A percentile compares a stretch with the other conserved stretches of the same genome.
phyloP scores from a whole-genome alignment of 2,888 invertebrate species.

The Eumerus sabulonum region DNA sequence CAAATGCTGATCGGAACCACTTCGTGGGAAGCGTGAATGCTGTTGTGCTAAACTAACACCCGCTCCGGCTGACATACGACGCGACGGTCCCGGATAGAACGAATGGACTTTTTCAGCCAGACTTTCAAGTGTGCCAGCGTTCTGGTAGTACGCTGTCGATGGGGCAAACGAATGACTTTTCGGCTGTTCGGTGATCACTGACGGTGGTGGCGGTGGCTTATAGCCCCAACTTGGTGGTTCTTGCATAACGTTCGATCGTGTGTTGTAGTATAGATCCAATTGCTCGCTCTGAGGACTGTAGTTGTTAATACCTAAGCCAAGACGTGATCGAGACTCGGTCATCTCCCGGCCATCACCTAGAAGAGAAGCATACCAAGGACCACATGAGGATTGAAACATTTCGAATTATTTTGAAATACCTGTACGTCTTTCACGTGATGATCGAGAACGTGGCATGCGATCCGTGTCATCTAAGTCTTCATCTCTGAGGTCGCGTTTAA shows the following conservation, averaged over 20 bases:
- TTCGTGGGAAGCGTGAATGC: slow-evolving; percentile 85
- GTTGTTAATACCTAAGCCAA: slow-evolving; percentile 85
- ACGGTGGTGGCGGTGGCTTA: slow-evolving; percentile 83
- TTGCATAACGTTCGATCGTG: slow-evolving; percentile 81
- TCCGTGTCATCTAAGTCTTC: slow-evolving; percentile 86
- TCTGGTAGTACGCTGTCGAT: slow-evolving; percentile 88
- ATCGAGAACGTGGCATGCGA: slow-evolving; percentile 79
- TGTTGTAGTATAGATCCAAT: slow-evolving; percentile 90
- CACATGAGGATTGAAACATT: slow-evolving; percentile 75
- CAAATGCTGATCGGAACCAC: slow-evolving; percentile 94
- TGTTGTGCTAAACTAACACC: slow-evolving; percentile 76
- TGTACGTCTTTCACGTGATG: slow-evolving; percentile 80
- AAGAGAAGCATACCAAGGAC: slow-evolving; percentile 72
- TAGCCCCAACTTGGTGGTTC: slow-evolving; percentile 79
- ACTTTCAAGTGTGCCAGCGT: slow-evolving; percentile 89
- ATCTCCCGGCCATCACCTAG: slow-evolving; percentile 90
- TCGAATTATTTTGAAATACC: slow-evolving; percentile 76
- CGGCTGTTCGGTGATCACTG: slow-evolving; percentile 94
- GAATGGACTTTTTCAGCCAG: slow-evolving; percentile 95
- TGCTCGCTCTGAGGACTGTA: slow-evolving; percentile 84
- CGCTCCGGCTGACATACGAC: slow-evolving; percentile 85
- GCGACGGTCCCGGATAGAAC: slow-evolving; percentile 84
- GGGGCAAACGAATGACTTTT: slow-evolving; percentile 91
- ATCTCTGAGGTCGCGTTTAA: slow-evolving; percentile 91
- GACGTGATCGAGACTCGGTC: slow-evolving; percentile 86